phyloP scores from a whole-genome alignment of 2,888 invertebrate genomes.

The Gryllus longicercus region DNA sequence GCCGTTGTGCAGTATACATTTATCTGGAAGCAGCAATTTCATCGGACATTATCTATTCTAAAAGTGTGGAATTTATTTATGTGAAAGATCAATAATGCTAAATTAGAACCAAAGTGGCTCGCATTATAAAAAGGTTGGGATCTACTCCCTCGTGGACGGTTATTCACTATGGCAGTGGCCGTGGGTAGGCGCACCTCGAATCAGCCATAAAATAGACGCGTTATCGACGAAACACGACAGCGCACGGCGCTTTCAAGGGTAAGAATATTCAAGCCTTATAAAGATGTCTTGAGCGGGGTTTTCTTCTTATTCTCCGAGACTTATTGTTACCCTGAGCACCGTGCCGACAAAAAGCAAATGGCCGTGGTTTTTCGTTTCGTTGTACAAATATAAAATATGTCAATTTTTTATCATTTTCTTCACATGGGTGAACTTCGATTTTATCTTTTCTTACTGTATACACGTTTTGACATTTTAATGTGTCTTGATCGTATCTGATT shows the following conservation, averaged over 20 bases:
- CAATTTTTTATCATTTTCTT: neutral
- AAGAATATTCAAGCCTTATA: slow-evolving; percentile 17
- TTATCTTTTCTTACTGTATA: neutral
- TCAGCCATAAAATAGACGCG: slow-evolving; percentile 5
- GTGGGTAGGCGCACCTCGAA: neutral
- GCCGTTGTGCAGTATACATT: neutral
- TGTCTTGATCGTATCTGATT: too few relatives aligned
- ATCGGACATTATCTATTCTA: neutral
- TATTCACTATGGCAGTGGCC: neutral
- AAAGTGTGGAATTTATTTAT: neutral
- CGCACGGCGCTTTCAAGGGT: neutral
- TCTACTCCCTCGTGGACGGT: neutral
- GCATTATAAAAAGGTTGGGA: too few relatives aligned
- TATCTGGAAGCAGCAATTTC: neutral
- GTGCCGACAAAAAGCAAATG: neutral
- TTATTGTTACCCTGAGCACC: neutral
- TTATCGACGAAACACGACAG: neutral
- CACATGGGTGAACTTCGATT: neutral
- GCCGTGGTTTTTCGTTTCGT: neutral
- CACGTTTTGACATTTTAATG: too few relatives aligned
- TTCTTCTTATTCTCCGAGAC: neutral
- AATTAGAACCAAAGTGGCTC: neutral
- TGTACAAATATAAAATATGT: neutral
- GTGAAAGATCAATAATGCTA: neutral
- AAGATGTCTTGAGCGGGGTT: neutral